Evolutionary conservation across 2,888 invertebrate species (phyloP).

Genomic region (Cerastis rubricosa): DNA sequence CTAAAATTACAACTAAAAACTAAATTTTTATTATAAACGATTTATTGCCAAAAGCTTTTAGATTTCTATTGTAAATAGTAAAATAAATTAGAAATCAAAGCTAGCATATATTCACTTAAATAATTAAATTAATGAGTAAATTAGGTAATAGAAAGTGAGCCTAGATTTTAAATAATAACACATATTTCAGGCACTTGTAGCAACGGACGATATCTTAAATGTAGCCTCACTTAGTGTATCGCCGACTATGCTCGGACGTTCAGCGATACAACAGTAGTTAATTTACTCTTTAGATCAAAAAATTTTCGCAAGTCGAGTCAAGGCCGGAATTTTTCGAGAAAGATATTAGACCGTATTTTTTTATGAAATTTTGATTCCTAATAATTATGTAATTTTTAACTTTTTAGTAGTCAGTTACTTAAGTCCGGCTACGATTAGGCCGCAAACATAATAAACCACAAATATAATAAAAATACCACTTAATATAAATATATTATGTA

Average conservation of each 20-base stretch:
- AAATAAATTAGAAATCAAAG: constrained; percentile 46
- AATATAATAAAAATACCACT: constrained; percentile 10
- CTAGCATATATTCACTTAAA: constrained; percentile 16
- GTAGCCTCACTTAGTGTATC: constrained; percentile 19
- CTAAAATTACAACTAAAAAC: constrained; percentile 44
- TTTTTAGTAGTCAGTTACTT: constrained; percentile 16
- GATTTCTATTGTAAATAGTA: constrained; percentile 46
- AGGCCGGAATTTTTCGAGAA: constrained; percentile 22
- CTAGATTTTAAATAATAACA: constrained; percentile 29
- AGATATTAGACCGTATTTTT: constrained; percentile 30
- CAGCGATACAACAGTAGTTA: not conserved
- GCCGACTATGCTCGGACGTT: not conserved
- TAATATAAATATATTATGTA: constrained; percentile 45
- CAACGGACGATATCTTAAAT: constrained; percentile 20
- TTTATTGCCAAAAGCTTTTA: constrained; percentile 48
- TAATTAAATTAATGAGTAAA: constrained; percentile 44
- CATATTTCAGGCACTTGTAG: constrained; percentile 43
- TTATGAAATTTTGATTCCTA: constrained; percentile 14
- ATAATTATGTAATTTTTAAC: not conserved
- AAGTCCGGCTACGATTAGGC: constrained; percentile 39
- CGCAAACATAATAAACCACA: constrained; percentile 24
- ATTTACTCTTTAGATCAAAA: not conserved
- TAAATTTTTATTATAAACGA: constrained; percentile 43
- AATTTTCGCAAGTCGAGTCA: not conserved
- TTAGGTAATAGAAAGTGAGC: constrained; percentile 15